phyloP scores from a whole-genome alignment of 2,113 vertebrate genomes.

The Calyptommatus sinebrachiatus region DNA sequence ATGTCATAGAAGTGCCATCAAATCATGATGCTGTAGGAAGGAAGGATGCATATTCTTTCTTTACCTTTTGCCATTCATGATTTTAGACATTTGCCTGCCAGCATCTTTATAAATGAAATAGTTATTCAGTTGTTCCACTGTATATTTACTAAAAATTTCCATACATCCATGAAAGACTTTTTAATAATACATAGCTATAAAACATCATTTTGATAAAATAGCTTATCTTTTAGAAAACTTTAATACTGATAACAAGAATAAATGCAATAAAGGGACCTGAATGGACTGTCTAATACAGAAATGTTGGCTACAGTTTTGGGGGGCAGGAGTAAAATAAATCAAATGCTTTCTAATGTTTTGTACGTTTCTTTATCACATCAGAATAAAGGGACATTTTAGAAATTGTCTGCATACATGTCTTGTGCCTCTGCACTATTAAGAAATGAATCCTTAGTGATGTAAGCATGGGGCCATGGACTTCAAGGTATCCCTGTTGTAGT shows the following conservation, averaged over 20 bases:
- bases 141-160: neutral
- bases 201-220: neutral
- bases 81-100: constrained; percentile 31
- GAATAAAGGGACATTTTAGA: neutral
- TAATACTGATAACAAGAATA: neutral
- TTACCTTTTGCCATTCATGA: constrained; percentile 6
- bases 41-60: constrained; percentile 35
- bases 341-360: neutral
- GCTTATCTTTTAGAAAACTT: neutral
- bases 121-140: neutral
- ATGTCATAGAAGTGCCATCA: constrained; percentile 25
- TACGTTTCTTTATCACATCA: neutral
- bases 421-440: neutral
- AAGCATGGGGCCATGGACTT: neutral
- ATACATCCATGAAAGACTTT: neutral
- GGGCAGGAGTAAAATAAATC: neutral
- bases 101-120: constrained; percentile 11
- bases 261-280: neutral
- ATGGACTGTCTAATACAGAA: neutral
- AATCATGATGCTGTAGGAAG: neutral
- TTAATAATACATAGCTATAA: neutral
- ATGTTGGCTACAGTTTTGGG: neutral
- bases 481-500: neutral
- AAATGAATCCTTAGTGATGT: neutral
- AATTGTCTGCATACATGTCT: neutral